Evolutionary conservation across 2,113 vertebrate species (phyloP).

Genomic region (Chaenocephalus aceratus): DNA sequence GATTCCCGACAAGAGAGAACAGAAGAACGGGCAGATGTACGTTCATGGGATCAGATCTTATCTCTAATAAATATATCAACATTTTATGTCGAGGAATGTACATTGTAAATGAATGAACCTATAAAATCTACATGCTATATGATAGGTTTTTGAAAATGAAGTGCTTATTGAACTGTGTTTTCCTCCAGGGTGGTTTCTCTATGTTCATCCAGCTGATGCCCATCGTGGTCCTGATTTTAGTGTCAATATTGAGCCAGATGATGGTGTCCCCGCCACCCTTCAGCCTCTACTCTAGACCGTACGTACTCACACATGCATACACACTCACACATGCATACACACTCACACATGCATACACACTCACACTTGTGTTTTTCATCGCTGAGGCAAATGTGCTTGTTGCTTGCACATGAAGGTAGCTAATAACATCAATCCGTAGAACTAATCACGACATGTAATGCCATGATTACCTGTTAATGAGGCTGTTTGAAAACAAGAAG

Average conservation of each 20-base stretch:
- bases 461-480: neutral
- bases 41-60: conserved; percentile 43
- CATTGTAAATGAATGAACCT: neutral
- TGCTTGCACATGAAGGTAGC: neutral
- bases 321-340: neutral
- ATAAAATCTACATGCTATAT: neutral
- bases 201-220: conserved; percentile 99
- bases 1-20: conserved; percentile 91
- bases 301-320: conserved; percentile 67
- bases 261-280: conserved; percentile 97
- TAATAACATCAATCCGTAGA: neutral
- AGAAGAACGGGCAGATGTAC: conserved; percentile 94
- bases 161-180: conserved; percentile 46
- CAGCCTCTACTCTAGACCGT: conserved; percentile 95
- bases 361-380: neutral
- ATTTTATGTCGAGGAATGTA: neutral
- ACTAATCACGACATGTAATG: neutral
- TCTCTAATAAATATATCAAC: neutral
- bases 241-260: conserved; percentile 96
- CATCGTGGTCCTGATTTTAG: conserved; percentile 94
- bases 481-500: neutral
- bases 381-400: neutral
- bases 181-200: conserved; percentile 93
- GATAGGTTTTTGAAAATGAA: neutral
- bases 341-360: neutral